phyloP scores from a whole-genome alignment of 2,113 vertebrate species.

The Dromaius novaehollandiae region DNA sequence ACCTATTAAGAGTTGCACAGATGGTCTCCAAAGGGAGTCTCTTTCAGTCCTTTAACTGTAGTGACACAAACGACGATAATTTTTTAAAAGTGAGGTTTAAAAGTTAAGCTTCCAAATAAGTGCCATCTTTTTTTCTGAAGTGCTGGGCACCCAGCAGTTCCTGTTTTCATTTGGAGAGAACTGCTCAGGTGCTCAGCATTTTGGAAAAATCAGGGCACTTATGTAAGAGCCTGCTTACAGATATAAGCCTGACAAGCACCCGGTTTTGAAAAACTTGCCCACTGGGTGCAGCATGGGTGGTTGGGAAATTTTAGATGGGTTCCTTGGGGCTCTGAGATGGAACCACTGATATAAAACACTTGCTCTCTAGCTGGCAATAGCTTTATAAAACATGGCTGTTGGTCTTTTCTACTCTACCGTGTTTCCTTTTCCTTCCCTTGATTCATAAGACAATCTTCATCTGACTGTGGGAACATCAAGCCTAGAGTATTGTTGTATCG shows the following conservation, averaged over 20 bases:
- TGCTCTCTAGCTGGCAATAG: background rate
- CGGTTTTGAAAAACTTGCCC: background rate
- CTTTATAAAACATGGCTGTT: background rate
- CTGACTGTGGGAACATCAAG: slow-evolving; percentile 18
- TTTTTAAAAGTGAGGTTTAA: background rate
- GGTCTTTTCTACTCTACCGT: background rate
- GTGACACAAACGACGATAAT: background rate
- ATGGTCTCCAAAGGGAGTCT: background rate
- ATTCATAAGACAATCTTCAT: background rate
- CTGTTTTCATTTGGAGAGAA: background rate
- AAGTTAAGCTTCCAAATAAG: background rate
- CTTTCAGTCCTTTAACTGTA: background rate
- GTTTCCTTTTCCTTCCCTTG: background rate
- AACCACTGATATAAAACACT: background rate
- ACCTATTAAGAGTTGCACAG: background rate
- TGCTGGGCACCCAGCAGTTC: background rate
- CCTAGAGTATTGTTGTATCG: background rate
- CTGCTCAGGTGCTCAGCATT: background rate
- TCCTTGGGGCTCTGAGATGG: background rate
- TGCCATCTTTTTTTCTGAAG: background rate
- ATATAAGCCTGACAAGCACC: background rate
- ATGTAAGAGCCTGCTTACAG: background rate
- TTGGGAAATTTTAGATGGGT: background rate
- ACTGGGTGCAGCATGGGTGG: background rate
- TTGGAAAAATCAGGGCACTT: background rate